Conservation (phyloP, 2,113 vertebrate species). For the Oncorhynchus gorbuscha region DNA sequence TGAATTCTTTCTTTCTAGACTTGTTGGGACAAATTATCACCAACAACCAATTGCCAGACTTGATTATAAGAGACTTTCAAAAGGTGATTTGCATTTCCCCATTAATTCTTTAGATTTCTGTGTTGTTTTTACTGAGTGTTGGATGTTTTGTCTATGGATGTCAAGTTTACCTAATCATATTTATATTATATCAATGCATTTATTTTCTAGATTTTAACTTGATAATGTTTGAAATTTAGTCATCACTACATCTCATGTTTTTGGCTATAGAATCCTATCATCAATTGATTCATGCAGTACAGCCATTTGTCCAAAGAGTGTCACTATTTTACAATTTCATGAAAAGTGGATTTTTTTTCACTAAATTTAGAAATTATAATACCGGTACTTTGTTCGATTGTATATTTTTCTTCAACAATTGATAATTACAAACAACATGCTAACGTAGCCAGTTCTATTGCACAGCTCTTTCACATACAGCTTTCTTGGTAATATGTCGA, state of each 20-base stretch:
- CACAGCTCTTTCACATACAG: too few relatives aligned
- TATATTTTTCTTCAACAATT: background rate
- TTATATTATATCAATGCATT: background rate
- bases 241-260: background rate
- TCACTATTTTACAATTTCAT: constrained; percentile 26
- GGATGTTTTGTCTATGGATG: constrained; percentile 16
- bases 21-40: constrained; percentile 74
- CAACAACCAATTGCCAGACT: constrained; percentile 74
- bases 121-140: background rate
- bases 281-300: constrained; percentile 28
- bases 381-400: background rate
- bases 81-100: constrained; percentile 59
- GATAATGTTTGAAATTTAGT: background rate
- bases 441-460: too few relatives aligned
- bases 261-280: constrained; percentile 1
- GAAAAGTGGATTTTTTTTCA: constrained; percentile 16
- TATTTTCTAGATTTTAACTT: background rate
- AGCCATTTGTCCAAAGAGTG: constrained; percentile 25
- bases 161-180: constrained; percentile 1
- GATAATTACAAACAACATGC: too few relatives aligned
- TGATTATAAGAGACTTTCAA: constrained; percentile 74
- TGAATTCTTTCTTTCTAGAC: constrained; percentile 61
- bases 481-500: too few relatives aligned
- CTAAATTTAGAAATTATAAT: background rate
- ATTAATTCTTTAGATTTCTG: background rate